A percentile compares a stretch with the other conserved stretches of the same genome.
Conservation (phyloP, 2,797 vertebrate genomes). For the Sebastes wilsoni region DNA sequence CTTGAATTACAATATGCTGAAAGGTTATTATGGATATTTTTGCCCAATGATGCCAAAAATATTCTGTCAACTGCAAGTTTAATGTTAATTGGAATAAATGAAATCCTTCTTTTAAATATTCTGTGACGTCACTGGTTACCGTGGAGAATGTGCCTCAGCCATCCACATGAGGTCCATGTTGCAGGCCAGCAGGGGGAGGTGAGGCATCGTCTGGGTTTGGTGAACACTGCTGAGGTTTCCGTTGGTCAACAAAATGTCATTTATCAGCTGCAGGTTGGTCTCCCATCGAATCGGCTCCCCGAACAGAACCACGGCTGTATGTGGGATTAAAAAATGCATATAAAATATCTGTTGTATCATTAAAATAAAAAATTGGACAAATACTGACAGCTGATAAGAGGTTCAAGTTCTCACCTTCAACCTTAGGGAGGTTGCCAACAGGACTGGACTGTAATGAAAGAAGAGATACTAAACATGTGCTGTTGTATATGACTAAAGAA, state of each 20-base stretch:
- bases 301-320: constrained; percentile 88
- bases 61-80: no score
- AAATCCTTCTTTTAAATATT: not conserved
- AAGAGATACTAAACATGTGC: constrained; percentile 9
- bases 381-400: not conserved
- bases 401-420: constrained; percentile 84
- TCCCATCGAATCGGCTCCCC: constrained; percentile 95
- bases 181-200: constrained; percentile 91
- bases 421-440: constrained; percentile 84
- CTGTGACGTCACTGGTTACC: constrained; percentile 68
- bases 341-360: not conserved
- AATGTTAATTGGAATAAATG: not conserved
- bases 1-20: no score
- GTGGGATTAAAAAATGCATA: not conserved
- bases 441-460: constrained; percentile 82
- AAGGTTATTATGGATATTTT: no score
- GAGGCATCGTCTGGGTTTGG: constrained; percentile 71
- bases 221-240: constrained; percentile 86
- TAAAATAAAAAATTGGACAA: not conserved
- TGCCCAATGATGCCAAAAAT: no score
- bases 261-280: constrained; percentile 92
- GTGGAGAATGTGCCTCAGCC: constrained; percentile 90
- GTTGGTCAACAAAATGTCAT: constrained; percentile 88
- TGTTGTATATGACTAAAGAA: not conserved
- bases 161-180: constrained; percentile 98